phyloP scores from a whole-genome alignment of 2,888 invertebrate genomes.

The Thecophora atra region DNA sequence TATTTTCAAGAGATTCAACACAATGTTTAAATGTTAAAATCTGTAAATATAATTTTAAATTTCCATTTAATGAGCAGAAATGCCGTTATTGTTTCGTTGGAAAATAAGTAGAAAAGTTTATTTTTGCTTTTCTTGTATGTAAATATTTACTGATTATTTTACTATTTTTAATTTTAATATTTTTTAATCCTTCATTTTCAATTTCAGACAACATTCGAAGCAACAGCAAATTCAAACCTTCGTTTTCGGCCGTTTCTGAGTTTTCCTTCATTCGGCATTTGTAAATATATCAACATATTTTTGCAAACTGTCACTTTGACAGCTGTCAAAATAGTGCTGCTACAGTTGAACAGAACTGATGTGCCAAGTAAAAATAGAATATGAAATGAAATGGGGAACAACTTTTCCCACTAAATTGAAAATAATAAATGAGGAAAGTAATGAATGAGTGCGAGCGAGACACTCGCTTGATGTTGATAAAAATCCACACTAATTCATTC shows the following conservation, averaged over 20 bases:
- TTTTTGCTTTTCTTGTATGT: too few species aligned
- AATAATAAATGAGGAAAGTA: neutral
- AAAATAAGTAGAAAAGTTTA: too few species aligned
- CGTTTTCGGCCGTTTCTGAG: neutral
- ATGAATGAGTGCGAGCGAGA: neutral
- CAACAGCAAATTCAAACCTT: too few species aligned
- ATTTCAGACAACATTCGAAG: too few species aligned
- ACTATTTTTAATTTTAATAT: too few species aligned
- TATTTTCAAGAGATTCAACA: too few species aligned
- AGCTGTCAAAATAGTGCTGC: conserved; percentile 43
- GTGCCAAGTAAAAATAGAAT: neutral
- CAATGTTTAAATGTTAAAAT: too few species aligned
- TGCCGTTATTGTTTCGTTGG: too few species aligned
- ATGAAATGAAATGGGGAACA: neutral
- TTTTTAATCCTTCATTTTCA: too few species aligned
- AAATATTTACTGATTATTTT: too few species aligned
- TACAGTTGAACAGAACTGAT: neutral
- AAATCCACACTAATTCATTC: conserved; percentile 39
- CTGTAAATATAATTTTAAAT: too few species aligned
- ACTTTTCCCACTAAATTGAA: neutral
- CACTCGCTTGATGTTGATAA: conserved; percentile 10
- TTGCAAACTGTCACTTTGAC: conserved; percentile 40
- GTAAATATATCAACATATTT: conserved; percentile 7
- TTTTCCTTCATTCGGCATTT: neutral
- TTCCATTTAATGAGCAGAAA: too few species aligned